These are phyloP conservation scores for Lycaena phlaeas DNA, from an alignment of 2,888 invertebrate genomes.

Conservation along the genomic window DNA sequence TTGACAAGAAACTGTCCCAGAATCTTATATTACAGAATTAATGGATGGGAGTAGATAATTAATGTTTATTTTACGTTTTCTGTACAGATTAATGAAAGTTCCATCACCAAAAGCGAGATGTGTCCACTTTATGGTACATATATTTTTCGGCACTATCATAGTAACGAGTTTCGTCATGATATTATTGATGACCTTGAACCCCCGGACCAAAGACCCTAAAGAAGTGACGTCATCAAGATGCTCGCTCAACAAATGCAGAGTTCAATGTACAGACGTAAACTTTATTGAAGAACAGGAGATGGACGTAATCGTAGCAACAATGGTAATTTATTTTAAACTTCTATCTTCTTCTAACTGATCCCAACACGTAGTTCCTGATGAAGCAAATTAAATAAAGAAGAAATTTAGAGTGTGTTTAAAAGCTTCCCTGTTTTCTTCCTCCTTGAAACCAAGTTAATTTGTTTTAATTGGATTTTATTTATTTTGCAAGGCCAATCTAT, in stretches of 20 bases:
- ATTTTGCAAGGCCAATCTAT: too few relatives aligned
- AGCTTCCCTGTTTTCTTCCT: too few relatives aligned
- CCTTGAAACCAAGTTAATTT: too few relatives aligned
- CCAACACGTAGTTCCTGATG: constrained; percentile 19
- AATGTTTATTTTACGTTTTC: too few relatives aligned
- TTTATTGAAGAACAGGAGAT: constrained; percentile 31
- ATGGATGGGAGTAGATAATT: too few relatives aligned
- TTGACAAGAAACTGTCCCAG: too few relatives aligned
- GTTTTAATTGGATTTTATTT: too few relatives aligned
- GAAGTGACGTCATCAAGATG: constrained; percentile 23
- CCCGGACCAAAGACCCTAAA: not conserved
- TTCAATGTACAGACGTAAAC: constrained; percentile 35
- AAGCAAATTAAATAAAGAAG: too few relatives aligned
- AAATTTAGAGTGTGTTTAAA: too few relatives aligned
- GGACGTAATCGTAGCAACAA: constrained; percentile 32
- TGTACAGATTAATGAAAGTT: constrained; percentile 31
- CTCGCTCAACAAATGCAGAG: constrained; percentile 28
- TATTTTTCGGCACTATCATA: constrained; percentile 43
- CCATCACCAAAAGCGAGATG: constrained; percentile 53
- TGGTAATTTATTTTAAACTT: constrained; percentile 32
- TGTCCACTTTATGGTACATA: constrained; percentile 44
- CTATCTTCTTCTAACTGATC: too few relatives aligned
- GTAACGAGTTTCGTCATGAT: constrained; percentile 51
- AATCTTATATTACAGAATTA: too few relatives aligned
- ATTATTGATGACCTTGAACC: constrained; percentile 35